These are phyloP conservation scores for Drosophila infuscata DNA, from an alignment of 2,888 invertebrate species.

Conservation along the genomic window DNA sequence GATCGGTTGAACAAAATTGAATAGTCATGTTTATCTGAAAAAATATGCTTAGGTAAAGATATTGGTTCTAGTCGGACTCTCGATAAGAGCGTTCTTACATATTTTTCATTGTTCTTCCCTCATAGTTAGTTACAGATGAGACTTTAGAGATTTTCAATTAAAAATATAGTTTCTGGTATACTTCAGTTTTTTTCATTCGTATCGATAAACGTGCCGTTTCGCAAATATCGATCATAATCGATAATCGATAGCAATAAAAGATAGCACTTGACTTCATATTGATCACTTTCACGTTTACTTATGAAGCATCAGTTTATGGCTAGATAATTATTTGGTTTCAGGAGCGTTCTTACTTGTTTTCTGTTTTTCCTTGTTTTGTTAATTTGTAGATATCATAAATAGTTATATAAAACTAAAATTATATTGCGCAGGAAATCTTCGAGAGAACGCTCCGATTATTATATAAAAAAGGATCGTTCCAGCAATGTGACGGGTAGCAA, in stretches of 20 bases:
- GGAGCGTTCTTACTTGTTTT: neutral
- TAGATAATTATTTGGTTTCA: neutral
- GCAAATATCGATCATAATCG: neutral
- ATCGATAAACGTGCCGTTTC: neutral
- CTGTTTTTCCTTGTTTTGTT: neutral
- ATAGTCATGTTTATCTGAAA: neutral
- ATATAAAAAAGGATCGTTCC: slow-evolving; percentile 76
- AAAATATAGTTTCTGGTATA: neutral
- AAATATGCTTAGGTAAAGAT: neutral
- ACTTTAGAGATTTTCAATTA: neutral
- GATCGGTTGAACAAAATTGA: neutral
- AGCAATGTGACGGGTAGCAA: slow-evolving; percentile 58
- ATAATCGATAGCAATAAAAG: neutral
- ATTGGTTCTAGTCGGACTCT: neutral
- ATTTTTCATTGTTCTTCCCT: neutral
- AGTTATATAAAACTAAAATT: neutral
- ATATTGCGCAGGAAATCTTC: slow-evolving; percentile 61
- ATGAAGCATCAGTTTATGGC: neutral
- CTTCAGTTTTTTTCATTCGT: too few species aligned
- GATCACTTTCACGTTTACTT: neutral
- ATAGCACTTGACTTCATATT: neutral
- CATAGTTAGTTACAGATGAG: neutral
- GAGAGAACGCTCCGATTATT: slow-evolving; percentile 82
- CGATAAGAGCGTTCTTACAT: neutral
- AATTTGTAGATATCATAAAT: neutral